Evolutionary conservation across 2,113 vertebrate genomes (phyloP).

Genomic region (Gallinago undulata): DNA sequence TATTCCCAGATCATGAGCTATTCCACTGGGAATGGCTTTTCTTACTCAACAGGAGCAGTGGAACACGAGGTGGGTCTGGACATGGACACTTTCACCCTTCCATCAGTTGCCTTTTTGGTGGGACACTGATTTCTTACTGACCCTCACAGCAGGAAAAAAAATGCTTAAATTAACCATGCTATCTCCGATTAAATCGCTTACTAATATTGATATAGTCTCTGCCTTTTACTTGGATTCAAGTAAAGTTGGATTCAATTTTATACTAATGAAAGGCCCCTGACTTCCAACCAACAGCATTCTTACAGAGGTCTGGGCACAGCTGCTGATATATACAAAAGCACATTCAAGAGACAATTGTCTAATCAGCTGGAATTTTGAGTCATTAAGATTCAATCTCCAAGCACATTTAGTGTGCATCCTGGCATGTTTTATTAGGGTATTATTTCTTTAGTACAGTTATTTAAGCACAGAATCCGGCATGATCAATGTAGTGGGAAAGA

Average conservation of each 20-base stretch:
- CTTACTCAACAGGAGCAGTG: not conserved
- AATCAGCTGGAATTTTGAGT: slow-evolving; percentile 34
- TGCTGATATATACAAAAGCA: not conserved
- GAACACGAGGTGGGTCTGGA: not conserved
- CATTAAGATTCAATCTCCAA: not conserved
- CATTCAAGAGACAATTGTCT: slow-evolving; percentile 14
- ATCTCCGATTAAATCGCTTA: not conserved
- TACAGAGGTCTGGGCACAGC: not conserved
- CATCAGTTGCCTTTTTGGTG: not conserved
- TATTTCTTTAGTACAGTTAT: not conserved
- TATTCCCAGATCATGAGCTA: not conserved
- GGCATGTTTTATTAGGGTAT: not conserved
- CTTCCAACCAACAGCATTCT: not conserved
- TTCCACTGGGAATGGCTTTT: not conserved
- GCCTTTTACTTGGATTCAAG: not conserved
- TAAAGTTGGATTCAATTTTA: not conserved
- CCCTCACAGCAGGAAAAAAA: not conserved
- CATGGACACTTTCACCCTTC: not conserved
- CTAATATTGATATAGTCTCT: not conserved
- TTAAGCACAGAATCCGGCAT: not conserved
- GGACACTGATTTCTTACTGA: not conserved
- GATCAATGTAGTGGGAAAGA: not conserved
- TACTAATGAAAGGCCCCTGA: not conserved
- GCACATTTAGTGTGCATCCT: not conserved
- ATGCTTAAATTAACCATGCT: not conserved